phyloP scores from a whole-genome alignment of 2,797 vertebrate species.

The Brachymystax lenok region DNA sequence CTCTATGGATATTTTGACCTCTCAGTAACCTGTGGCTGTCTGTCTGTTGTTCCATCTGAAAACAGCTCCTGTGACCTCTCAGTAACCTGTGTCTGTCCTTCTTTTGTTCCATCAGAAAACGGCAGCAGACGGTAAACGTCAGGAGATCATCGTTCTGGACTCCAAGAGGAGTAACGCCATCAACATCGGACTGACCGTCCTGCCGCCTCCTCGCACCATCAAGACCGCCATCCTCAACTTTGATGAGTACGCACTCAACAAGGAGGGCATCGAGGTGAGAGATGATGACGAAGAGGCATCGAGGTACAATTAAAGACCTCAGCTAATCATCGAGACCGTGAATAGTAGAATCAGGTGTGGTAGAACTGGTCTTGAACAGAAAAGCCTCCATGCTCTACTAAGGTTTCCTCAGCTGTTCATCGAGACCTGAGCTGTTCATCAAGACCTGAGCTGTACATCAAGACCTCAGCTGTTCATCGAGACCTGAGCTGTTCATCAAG shows the following conservation, averaged over 20 bases:
- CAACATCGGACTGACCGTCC: constrained; percentile 86
- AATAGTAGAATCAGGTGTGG: too few species aligned
- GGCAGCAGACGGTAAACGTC: constrained; percentile 90
- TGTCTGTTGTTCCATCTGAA: constrained; percentile 72
- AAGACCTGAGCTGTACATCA: too few species aligned
- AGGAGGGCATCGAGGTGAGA: constrained; percentile 89
- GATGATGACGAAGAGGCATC: not conserved
- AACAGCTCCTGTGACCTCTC: constrained; percentile 55
- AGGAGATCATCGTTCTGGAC: constrained; percentile 88
- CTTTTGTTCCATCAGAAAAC: constrained; percentile 80
- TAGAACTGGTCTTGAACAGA: too few species aligned
- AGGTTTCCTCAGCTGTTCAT: too few species aligned
- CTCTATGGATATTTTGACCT: not conserved
- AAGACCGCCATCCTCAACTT: constrained; percentile 90
- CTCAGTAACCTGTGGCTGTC: not conserved
- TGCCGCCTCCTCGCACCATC: constrained; percentile 87
- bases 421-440: too few species aligned
- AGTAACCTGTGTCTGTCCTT: constrained; percentile 1
- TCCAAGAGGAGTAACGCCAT: constrained; percentile 82
- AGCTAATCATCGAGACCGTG: too few species aligned
- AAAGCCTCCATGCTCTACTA: too few species aligned
- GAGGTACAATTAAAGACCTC: too few species aligned
- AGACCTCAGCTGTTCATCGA: too few species aligned
- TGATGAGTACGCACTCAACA: constrained; percentile 89
- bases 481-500: too few species aligned